Evolutionary conservation across 2,113 vertebrate species (phyloP).

Genomic region (Bujurquina vittata): DNA sequence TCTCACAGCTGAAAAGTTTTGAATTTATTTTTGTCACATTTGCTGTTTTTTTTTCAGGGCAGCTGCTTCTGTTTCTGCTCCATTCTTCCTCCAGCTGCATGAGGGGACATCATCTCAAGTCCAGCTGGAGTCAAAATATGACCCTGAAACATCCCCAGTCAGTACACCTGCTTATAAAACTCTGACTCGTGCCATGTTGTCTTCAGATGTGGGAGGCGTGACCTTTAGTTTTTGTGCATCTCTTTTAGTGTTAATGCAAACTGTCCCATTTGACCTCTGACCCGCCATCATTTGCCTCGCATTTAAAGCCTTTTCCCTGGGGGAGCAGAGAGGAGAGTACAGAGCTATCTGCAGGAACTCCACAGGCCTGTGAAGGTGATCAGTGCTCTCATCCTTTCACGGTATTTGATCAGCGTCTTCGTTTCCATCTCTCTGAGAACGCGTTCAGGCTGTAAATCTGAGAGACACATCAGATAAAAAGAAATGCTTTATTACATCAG

Average conservation of each 20-base stretch:
- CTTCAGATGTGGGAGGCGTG: neutral
- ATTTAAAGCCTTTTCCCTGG: neutral
- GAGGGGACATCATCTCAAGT: neutral
- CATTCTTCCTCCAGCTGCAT: no score
- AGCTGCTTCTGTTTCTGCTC: no score
- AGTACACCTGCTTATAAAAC: neutral
- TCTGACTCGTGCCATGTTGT: neutral
- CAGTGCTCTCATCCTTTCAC: slow-evolving; percentile 1
- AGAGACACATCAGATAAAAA: slow-evolving; percentile 14
- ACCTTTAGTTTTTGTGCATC: neutral
- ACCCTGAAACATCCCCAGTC: neutral
- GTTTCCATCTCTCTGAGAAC: slow-evolving; percentile 6
- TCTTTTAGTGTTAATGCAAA: no score
- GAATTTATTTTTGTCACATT: no score
- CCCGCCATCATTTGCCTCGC: neutral
- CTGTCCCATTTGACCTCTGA: neutral
- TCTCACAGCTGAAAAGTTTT: no score
- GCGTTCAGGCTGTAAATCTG: slow-evolving; percentile 19
- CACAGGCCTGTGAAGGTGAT: neutral
- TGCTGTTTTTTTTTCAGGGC: no score
- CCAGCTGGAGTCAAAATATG: neutral
- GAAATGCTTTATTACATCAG: slow-evolving; percentile 33
- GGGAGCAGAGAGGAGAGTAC: no score
- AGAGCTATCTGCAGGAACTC: neutral
- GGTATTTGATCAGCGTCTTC: slow-evolving; percentile 27